These are phyloP conservation scores for Drosophila leonis DNA, from an alignment of 2,888 invertebrate species.

Conservation along the genomic window DNA sequence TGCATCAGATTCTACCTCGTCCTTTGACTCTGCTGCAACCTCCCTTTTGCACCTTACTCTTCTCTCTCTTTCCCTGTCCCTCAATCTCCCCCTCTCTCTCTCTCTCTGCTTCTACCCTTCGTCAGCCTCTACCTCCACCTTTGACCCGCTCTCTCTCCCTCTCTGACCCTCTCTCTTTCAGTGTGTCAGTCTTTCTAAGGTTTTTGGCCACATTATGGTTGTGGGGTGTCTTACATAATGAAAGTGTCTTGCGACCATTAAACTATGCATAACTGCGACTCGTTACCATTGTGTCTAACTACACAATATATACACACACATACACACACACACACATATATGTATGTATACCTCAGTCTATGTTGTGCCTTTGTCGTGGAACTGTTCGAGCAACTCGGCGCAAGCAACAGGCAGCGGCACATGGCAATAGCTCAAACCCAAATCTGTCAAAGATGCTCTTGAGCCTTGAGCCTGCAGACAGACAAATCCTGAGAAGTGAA, in stretches of 20 bases:
- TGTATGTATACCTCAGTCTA: neutral
- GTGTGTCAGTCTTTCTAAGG: neutral
- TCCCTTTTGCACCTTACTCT: too few relatives aligned
- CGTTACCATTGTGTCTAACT: conserved; percentile 7
- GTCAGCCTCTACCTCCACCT: neutral
- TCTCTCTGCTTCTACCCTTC: neutral
- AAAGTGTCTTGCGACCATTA: conserved; percentile 24
- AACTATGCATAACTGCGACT: conserved; percentile 32
- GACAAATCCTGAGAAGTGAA: conserved; percentile 22
- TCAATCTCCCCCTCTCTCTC: neutral
- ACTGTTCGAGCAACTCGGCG: conserved; percentile 1
- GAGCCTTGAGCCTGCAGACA: conserved; percentile 20
- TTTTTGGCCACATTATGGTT: conserved; percentile 27
- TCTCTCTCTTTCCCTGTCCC: neutral
- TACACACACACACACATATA: neutral
- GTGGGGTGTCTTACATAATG: conserved; percentile 32
- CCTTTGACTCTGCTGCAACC: too few relatives aligned
- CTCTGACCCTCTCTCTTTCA: neutral
- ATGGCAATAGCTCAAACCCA: conserved; percentile 16
- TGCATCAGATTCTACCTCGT: neutral
- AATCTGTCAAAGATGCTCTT: conserved; percentile 36
- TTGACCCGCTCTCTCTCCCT: neutral
- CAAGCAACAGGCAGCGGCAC: conserved; percentile 1
- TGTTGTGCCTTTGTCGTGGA: conserved; percentile 5
- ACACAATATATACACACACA: neutral